These are phyloP conservation scores for Pollachius pollachius DNA, from an alignment of 2,113 vertebrate genomes.

Conservation along the genomic window DNA sequence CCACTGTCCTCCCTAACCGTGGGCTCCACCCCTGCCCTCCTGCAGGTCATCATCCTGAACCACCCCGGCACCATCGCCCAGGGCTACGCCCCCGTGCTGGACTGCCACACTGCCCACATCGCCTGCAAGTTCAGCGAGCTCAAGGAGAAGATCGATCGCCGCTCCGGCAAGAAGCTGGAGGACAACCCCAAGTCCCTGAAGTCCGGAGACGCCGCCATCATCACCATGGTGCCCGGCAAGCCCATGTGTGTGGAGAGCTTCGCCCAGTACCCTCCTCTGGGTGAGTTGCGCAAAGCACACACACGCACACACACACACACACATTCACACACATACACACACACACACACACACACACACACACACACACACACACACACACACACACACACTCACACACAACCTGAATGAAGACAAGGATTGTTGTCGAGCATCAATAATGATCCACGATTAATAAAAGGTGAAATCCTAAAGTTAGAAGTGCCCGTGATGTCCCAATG, in stretches of 20 bases:
- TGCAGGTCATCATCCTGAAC: conserved; percentile 82
- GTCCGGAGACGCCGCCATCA: conserved; percentile 75
- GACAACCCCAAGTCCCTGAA: conserved; percentile 76
- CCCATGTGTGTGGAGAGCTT: conserved; percentile 80
- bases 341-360: neutral
- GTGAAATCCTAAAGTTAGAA: too few relatives aligned
- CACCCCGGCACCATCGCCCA: conserved; percentile 73
- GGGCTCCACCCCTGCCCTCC: neutral
- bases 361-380: neutral
- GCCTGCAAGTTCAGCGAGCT: conserved; percentile 79
- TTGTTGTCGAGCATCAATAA: too few relatives aligned
- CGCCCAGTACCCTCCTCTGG: conserved; percentile 73
- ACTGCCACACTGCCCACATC: conserved; percentile 76
- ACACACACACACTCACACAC: neutral
- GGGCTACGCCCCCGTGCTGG: conserved; percentile 77
- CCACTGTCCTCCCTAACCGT: neutral
- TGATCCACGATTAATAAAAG: too few relatives aligned
- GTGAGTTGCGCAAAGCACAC: conserved; percentile 51
- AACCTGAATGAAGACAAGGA: too few relatives aligned
- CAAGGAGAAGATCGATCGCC: conserved; percentile 77
- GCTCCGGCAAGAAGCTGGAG: conserved; percentile 79
- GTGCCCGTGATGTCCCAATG: too few relatives aligned
- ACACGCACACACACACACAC: neutral
- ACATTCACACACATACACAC: neutral
- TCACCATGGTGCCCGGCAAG: conserved; percentile 75